A percentile compares a stretch with the other conserved stretches of the same genome.
These are phyloP conservation scores for Conus canariensis DNA, from an alignment of 2,888 invertebrate genomes.

Conservation along the genomic window DNA sequence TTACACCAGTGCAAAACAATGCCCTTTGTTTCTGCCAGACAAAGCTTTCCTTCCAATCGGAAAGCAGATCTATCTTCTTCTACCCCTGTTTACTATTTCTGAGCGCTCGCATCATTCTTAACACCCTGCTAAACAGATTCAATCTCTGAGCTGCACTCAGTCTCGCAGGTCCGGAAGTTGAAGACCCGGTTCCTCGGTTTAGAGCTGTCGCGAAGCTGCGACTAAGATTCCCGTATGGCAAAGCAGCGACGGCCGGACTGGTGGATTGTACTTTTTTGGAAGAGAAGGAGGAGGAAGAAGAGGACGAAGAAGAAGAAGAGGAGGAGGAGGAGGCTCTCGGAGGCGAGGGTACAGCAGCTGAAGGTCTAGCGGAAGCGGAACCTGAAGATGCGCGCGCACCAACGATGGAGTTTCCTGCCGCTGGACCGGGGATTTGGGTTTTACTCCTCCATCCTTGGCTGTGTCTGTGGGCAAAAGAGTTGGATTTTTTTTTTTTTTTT, in stretches of 20 bases:
- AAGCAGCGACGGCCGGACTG: not conserved
- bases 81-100: not conserved
- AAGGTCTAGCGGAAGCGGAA: not conserved
- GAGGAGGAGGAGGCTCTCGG: not conserved
- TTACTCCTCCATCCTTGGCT: not conserved
- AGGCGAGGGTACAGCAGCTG: not conserved
- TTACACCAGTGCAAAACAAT: too few relatives aligned
- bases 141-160: not conserved
- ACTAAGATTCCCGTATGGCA: not conserved
- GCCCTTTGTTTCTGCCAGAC: too few relatives aligned
- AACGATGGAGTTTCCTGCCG: not conserved
- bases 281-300: not conserved
- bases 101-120: not conserved
- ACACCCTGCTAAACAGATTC: not conserved
- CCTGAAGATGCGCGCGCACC: not conserved
- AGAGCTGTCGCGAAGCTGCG: not conserved
- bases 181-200: not conserved
- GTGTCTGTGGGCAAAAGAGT: not conserved
- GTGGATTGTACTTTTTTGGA: not conserved
- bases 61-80: too few relatives aligned
- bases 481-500: not conserved
- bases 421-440: not conserved
- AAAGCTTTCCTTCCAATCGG: too few relatives aligned
- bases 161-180: not conserved
- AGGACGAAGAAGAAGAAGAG: not conserved